Evolutionary conservation across 2,113 vertebrate genomes (phyloP).

Genomic region (Chaetura pelagica): DNA sequence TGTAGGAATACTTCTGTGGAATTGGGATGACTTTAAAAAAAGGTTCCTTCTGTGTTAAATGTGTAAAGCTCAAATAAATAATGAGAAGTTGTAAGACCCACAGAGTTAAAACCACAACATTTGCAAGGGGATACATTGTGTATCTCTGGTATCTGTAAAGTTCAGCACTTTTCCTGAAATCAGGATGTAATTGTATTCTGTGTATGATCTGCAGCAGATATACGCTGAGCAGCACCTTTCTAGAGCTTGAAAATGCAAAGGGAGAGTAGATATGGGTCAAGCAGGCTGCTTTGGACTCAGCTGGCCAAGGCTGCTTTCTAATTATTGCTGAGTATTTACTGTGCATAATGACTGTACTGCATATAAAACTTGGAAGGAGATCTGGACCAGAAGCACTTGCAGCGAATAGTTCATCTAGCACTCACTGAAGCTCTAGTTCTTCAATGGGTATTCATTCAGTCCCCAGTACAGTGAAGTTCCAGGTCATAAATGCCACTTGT

Average conservation of each 20-base stretch:
- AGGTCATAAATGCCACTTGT: neutral
- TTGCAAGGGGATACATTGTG: neutral
- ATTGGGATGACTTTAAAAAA: neutral
- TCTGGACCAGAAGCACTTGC: neutral
- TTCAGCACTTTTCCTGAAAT: neutral
- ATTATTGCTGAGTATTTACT: neutral
- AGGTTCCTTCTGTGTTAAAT: neutral
- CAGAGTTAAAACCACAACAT: neutral
- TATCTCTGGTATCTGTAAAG: neutral
- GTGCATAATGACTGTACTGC: neutral
- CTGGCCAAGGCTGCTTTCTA: neutral
- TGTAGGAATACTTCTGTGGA: neutral
- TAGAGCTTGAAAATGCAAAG: neutral
- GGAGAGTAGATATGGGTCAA: accelerated
- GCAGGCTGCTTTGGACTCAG: neutral
- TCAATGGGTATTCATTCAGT: accelerated
- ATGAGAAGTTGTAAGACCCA: neutral
- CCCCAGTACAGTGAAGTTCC: neutral
- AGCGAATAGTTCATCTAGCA: neutral
- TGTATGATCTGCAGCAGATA: neutral
- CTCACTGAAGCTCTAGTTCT: neutral
- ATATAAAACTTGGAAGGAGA: neutral
- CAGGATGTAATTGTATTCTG: neutral
- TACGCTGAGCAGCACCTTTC: neutral
- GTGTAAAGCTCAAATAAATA: neutral